These are phyloP conservation scores for Cossypha polioptera DNA, from an alignment of 2,797 vertebrate genomes.

Conservation along the genomic window DNA sequence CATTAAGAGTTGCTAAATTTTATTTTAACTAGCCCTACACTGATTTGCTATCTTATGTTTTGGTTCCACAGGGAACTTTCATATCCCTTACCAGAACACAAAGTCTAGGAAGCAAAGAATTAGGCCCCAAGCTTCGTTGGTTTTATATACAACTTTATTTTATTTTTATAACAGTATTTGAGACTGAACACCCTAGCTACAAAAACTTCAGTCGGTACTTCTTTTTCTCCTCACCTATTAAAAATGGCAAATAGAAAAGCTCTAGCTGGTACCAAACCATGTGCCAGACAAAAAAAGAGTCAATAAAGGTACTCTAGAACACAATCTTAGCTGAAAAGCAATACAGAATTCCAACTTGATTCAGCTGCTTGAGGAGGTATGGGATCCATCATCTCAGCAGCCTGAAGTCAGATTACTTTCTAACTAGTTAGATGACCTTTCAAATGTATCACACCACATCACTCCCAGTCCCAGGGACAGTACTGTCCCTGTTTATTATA, in stretches of 20 bases:
- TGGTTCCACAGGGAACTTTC: background rate
- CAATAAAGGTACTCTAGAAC: background rate
- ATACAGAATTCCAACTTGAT: background rate
- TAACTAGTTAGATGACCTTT: background rate
- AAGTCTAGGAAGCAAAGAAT: background rate
- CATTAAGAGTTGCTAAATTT: background rate
- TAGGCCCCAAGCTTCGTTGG: background rate
- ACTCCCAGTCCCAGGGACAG: background rate
- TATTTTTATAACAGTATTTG: background rate
- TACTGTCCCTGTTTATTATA: background rate
- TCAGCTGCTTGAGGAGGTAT: background rate
- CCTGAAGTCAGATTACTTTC: background rate
- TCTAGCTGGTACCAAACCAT: background rate
- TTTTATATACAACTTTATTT: background rate
- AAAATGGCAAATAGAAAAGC: background rate
- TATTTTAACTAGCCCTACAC: background rate
- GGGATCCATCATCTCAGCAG: background rate
- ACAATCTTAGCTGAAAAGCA: background rate
- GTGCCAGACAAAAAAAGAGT: background rate
- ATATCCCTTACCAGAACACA: background rate
- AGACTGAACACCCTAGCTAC: background rate
- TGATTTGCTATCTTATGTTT: background rate
- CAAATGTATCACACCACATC: background rate
- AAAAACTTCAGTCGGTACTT: background rate
- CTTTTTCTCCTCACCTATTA: background rate